These are phyloP conservation scores for Hydractinia symbiolongicarpus DNA, from an alignment of 30 jellyfish, hydroid and myxozoan genomes.

Conservation along the genomic window DNA sequence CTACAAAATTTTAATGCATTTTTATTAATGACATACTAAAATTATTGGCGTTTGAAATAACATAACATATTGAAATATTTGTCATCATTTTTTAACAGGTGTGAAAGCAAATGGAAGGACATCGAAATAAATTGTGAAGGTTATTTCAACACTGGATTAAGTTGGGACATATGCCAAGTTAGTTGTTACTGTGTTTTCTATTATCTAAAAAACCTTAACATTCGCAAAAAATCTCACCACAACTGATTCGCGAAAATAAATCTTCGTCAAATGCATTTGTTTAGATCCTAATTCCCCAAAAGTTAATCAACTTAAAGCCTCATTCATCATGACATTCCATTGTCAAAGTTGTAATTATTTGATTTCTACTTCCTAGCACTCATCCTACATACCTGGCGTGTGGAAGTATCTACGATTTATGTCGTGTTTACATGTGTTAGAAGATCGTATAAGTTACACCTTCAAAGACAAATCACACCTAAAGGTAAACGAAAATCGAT, in stretches of 20 bases:
- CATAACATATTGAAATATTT: neutral
- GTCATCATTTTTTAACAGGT: neutral
- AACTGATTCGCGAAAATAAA: too few relatives aligned
- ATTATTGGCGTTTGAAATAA: too few relatives aligned
- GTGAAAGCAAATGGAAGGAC: neutral
- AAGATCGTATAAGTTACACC: slow-evolving; percentile 38
- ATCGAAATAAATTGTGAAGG: neutral
- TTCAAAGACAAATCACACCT: slow-evolving; percentile 41
- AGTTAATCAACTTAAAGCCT: too few relatives aligned
- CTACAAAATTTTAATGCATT: too few relatives aligned
- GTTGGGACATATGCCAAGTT: slow-evolving; percentile 34
- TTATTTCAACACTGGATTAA: slow-evolving; percentile 21
- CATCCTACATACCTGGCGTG: slow-evolving; percentile 28
- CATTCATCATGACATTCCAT: too few relatives aligned
- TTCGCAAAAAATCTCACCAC: too few relatives aligned
- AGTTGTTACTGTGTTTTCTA: neutral
- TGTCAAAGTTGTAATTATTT: neutral
- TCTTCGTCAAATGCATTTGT: too few relatives aligned
- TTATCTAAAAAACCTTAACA: too few relatives aligned
- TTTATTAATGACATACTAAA: too few relatives aligned
- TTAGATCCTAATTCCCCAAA: too few relatives aligned
- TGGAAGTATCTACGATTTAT: slow-evolving; percentile 49
- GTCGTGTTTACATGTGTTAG: slow-evolving; percentile 37
- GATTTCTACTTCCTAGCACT: slow-evolving; percentile 36
- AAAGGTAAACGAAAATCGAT: slow-evolving; percentile 28